These are phyloP conservation scores for Gymnocephalus cernua DNA, from an alignment of 2,113 vertebrate species.

Conservation along the genomic window DNA sequence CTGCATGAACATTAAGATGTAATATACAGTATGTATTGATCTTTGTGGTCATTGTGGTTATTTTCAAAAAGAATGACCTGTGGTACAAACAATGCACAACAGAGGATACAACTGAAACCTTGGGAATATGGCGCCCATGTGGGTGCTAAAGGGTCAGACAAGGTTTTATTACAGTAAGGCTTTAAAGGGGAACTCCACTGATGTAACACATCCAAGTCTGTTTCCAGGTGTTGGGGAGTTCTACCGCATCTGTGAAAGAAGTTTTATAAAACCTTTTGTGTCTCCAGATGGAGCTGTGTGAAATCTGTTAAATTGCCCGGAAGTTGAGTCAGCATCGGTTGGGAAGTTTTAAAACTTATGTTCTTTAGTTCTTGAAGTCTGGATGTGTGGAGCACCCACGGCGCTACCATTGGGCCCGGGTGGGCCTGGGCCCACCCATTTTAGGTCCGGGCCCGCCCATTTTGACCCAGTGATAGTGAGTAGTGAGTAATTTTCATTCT, in stretches of 20 bases:
- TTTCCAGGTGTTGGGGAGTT: not conserved
- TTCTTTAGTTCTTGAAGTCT: not conserved
- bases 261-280: not conserved
- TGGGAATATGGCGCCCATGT: not conserved
- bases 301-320: not conserved
- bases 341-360: not conserved
- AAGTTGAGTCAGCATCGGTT: not conserved
- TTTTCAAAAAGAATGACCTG: not conserved
- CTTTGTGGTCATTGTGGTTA: not conserved
- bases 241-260: not conserved
- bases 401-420: too few relatives aligned
- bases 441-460: too few relatives aligned
- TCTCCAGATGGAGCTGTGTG: not conserved
- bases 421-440: too few relatives aligned
- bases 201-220: not conserved
- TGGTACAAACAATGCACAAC: not conserved
- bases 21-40: not conserved
- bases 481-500: too few relatives aligned
- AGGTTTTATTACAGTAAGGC: not conserved
- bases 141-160: not conserved
- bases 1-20: not conserved
- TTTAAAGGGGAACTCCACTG: not conserved
- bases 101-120: not conserved
- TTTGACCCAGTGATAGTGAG: too few relatives aligned
- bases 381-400: not conserved